Evolutionary conservation across 2,888 invertebrate species (phyloP).

Genomic region (Rhogogaster chlorosoma): DNA sequence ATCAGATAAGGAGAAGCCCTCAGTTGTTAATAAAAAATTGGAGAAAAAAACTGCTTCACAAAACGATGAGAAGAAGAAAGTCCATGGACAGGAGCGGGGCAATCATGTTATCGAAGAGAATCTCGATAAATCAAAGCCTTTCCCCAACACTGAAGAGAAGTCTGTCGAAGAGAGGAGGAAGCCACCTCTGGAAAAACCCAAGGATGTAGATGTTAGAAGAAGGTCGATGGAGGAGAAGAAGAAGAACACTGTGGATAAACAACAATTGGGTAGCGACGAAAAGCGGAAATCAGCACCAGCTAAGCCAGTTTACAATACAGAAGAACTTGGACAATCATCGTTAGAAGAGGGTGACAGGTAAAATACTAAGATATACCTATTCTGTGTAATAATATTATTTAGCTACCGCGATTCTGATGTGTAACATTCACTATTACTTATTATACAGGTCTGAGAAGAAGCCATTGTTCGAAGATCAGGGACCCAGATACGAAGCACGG

Average conservation of each 20-base stretch:
- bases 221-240: constrained; percentile 65
- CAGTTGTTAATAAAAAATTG: constrained; percentile 24
- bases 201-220: constrained; percentile 64
- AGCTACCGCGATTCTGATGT: background rate
- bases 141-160: background rate
- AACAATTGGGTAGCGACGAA: constrained; percentile 68
- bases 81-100: constrained; percentile 52
- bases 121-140: constrained; percentile 45
- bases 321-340: constrained; percentile 72
- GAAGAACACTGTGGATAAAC: constrained; percentile 55
- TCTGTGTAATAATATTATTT: background rate
- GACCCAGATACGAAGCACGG: constrained; percentile 53
- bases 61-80: constrained; percentile 28
- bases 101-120: constrained; percentile 55
- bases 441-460: constrained; percentile 54
- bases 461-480: constrained; percentile 57
- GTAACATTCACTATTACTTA: constrained; percentile 7
- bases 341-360: constrained; percentile 71
- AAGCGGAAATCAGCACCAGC: constrained; percentile 74
- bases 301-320: constrained; percentile 65
- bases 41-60: constrained; percentile 18
- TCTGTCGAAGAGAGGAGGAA: constrained; percentile 20
- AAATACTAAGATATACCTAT: constrained; percentile 30
- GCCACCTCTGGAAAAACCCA: constrained; percentile 57
- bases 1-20: constrained; percentile 42